A percentile compares a stretch with the other conserved stretches of the same genome.
Conservation (phyloP, 2,888 invertebrate genomes). For the Leptopterna dolabrata region DNA sequence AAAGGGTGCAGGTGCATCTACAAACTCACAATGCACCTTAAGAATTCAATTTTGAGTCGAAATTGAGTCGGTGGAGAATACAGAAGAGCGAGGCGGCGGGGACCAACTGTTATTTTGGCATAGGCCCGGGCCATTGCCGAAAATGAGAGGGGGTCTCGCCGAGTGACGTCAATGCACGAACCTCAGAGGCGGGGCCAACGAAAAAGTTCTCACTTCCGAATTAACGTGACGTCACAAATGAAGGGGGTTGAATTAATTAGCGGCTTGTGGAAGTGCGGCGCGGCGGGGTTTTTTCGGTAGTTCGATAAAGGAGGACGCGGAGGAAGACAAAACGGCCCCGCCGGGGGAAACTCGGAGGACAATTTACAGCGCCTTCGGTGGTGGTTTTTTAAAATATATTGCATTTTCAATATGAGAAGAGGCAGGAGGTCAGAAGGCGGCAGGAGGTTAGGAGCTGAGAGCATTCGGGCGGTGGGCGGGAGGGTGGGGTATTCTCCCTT, state of each 20-base stretch:
- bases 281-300: neutral
- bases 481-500: slow-evolving; percentile 1
- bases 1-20: neutral
- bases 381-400: slow-evolving; percentile 61
- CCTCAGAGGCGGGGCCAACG: slow-evolving; percentile 44
- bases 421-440: slow-evolving; percentile 55
- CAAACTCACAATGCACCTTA: neutral
- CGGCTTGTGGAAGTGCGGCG: neutral
- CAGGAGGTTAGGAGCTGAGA: slow-evolving; percentile 52
- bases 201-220: slow-evolving; percentile 39
- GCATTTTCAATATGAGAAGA: slow-evolving; percentile 61
- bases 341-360: neutral
- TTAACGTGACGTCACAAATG: slow-evolving; percentile 49
- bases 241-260: neutral
- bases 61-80: neutral
- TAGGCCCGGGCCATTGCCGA: slow-evolving; percentile 60
- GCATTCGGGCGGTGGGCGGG: neutral
- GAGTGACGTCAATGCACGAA: slow-evolving; percentile 58
- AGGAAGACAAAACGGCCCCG: neutral
- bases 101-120: slow-evolving; percentile 52
- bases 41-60: neutral
- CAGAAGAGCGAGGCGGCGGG: neutral
- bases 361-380: slow-evolving; percentile 48
- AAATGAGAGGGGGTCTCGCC: slow-evolving; percentile 32
- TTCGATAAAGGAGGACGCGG: neutral